A percentile compares a stretch with the other conserved stretches of the same genome.
Conservation (phyloP, 2,113 vertebrate species). For the Sprattus sprattus region DNA sequence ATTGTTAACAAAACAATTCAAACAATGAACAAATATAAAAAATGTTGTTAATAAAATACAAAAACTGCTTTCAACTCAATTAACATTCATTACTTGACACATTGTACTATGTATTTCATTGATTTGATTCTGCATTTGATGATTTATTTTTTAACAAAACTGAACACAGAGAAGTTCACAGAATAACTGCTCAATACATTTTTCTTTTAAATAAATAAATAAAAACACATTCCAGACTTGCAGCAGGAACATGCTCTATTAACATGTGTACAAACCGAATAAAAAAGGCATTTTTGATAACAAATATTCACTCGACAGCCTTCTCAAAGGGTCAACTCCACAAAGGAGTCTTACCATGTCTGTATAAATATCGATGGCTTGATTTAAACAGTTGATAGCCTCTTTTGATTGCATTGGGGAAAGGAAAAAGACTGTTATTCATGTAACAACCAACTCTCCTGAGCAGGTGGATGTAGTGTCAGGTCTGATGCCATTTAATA, state of each 20-base stretch:
- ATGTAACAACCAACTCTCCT: background rate
- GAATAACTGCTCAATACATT: background rate
- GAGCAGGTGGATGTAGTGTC: background rate
- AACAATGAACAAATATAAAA: background rate
- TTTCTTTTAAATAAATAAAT: background rate
- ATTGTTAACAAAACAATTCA: background rate
- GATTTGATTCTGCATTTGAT: background rate
- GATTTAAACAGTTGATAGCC: slow-evolving; percentile 99
- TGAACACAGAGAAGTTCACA: background rate
- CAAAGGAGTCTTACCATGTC: slow-evolving; percentile 88
- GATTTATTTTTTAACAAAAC: background rate
- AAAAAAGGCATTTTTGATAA: background rate
- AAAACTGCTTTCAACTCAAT: background rate
- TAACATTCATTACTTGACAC: background rate
- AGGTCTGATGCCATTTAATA: background rate
- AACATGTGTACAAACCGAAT: background rate
- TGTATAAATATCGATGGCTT: slow-evolving; percentile 99
- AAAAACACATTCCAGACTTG: background rate
- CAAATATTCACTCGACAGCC: background rate
- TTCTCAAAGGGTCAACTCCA: slow-evolving; percentile 14
- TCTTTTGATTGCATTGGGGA: slow-evolving; percentile 79
- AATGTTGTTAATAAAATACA: background rate
- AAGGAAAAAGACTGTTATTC: slow-evolving; percentile 61
- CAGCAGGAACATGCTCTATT: background rate
- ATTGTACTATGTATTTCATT: background rate